Evolutionary conservation across 2,797 vertebrate genomes (phyloP), one percentile per base, ranked within the genome.

Genomic region (Dipus sagitta): DNA sequence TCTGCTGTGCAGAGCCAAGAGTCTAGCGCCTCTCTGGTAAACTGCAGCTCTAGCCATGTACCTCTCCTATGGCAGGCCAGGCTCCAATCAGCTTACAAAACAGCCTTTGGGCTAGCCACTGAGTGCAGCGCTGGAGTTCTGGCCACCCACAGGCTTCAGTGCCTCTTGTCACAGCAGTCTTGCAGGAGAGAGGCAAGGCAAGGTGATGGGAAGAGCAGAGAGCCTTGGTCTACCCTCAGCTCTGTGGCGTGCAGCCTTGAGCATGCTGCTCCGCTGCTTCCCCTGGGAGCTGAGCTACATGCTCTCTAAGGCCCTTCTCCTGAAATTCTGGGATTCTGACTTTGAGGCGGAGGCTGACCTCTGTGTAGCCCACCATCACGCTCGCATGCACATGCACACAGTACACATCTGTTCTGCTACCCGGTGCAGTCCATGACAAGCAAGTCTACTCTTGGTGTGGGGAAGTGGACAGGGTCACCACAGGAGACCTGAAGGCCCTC

Each of bases 161-260:
- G 34, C 21, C 58, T n/a, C 82, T 86, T 10, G 4, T 30, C 60
- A 26, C 76, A 87, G 70, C 75, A 85, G 42, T 70, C 80, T 84
- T 28, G 58, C 67, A 32, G 23, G 54, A 83, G 26, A 28, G 54
- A 2, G 0, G 23, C 62, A 38, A 4, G 42, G 30, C 78, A 24
- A 9, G 82, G 62, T 14, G 32, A 7, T 6, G 15, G 60, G 32
- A 28, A 80, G 64, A 64, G 47, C 79, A 32, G 85, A 58, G 64
- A 93, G 70, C 74, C 82, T 24, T 90, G 47, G 74, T 94, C 28
- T 70, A 72, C 14, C 42, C 64, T 83, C 86, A 92, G n/a, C 62
- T 97, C 65, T 65, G 9, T 11, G 60, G 76, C 2, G 0, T 75
- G 58, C 58, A 70, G 24, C 58, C 72, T 62, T 78, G 65, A 94